Evolutionary conservation across 2,888 invertebrate species (phyloP).

Genomic region (Melieria omissa): DNA sequence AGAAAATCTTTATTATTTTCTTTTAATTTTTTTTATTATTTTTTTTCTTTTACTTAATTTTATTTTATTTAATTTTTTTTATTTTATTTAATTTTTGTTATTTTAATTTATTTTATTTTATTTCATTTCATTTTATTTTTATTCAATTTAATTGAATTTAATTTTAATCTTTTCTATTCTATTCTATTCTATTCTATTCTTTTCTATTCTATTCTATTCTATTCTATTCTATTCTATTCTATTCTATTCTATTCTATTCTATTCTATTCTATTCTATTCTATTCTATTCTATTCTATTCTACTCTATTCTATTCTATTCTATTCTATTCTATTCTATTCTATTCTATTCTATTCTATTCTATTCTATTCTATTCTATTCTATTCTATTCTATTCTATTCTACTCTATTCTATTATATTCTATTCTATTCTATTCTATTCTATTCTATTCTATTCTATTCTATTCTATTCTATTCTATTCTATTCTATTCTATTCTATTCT

Average conservation of each 20-base stretch:
- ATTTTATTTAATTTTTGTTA: too few species aligned
- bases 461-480: not conserved
- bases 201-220: not conserved
- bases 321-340: not conserved
- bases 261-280: constrained; percentile 9
- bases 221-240: not conserved
- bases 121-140: too few species aligned
- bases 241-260: not conserved
- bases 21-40: too few species aligned
- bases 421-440: too few species aligned
- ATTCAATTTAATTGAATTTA: not conserved
- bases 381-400: too few species aligned
- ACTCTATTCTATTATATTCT: too few species aligned
- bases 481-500: not conserved
- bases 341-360: not conserved
- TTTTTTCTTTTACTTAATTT: too few species aligned
- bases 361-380: not conserved
- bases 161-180: not conserved
- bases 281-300: constrained; percentile 3
- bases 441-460: not conserved
- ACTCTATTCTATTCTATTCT: not conserved
- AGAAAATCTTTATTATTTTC: too few species aligned
- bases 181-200: not conserved
- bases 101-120: too few species aligned
- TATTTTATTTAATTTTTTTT: not conserved